A percentile compares a stretch with the other conserved stretches of the same genome.
phyloP scores from a whole-genome alignment of 2,797 vertebrate genomes.

The Sebastes flavidus region DNA sequence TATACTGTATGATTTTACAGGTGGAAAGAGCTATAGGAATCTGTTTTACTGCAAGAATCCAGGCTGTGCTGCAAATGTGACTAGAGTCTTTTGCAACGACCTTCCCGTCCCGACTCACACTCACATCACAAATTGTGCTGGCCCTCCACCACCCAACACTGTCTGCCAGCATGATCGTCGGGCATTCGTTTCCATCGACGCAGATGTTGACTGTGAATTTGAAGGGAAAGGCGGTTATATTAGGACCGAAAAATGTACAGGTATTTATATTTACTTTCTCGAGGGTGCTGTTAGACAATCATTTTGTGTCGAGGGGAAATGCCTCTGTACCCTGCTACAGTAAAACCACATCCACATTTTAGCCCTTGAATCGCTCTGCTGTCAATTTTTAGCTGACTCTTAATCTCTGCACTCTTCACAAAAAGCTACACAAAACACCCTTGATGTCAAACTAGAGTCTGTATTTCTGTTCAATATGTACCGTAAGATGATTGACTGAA shows the following conservation, averaged over 20 bases:
- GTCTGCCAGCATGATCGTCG: conserved; percentile 11
- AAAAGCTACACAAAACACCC: not conserved
- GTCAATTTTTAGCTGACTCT: not conserved
- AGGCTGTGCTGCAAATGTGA: conserved; percentile 12
- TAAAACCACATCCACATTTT: not conserved
- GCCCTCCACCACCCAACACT: not conserved
- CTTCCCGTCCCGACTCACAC: rapidly evolving
- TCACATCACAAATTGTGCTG: not conserved
- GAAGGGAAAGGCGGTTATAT: not conserved
- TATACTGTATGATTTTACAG: conserved; percentile 12
- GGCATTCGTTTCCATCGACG: not conserved
- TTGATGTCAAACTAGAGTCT: not conserved
- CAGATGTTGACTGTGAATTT: not conserved
- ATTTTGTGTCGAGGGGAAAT: not conserved
- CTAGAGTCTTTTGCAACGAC: not conserved
- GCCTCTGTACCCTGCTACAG: not conserved
- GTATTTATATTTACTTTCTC: conserved; percentile 12
- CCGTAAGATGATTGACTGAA: not conserved
- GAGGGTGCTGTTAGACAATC: not conserved
- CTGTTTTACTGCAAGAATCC: not conserved
- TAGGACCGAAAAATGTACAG: not conserved
- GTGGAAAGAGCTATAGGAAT: rapidly evolving
- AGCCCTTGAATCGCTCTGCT: not conserved
- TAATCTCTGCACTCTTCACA: not conserved
- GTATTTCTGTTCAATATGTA: not conserved